Conservation (phyloP, 2,113 vertebrate species). For the Amblyopsis rosae region DNA sequence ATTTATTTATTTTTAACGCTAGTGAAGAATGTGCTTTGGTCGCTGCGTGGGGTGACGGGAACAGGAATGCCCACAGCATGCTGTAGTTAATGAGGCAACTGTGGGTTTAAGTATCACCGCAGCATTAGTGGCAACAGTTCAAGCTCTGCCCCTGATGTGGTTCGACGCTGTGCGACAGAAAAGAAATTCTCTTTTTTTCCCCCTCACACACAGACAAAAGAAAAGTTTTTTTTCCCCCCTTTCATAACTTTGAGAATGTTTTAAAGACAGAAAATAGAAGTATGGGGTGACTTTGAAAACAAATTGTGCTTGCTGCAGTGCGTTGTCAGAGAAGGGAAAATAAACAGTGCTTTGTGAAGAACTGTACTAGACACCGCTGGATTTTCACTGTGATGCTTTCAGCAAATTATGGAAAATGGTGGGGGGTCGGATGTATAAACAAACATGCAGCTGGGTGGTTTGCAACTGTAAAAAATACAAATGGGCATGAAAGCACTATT, state of each 20-base stretch:
- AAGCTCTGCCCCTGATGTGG: constrained; percentile 38
- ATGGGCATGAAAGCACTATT: background rate
- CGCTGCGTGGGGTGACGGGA: constrained; percentile 51
- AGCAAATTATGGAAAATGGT: constrained; percentile 5
- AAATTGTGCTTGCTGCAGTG: constrained; percentile 45
- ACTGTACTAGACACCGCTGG: background rate
- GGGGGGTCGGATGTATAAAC: background rate
- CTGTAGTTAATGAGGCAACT: constrained; percentile 65
- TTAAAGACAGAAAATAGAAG: constrained; percentile 20
- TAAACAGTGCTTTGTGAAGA: background rate
- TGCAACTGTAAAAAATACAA: background rate
- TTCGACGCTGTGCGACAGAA: constrained; percentile 32
- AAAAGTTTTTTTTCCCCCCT: constrained; percentile 10
- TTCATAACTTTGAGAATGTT: constrained; percentile 19
- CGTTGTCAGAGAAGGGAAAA: constrained; percentile 43
- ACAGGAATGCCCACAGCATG: constrained; percentile 46
- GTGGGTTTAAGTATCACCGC: constrained; percentile 34
- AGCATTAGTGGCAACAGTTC: constrained; percentile 35
- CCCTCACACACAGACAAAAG: background rate
- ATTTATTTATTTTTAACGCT: too few species aligned
- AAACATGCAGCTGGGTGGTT: background rate
- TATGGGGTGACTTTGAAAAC: constrained; percentile 4
- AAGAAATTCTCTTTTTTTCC: background rate
- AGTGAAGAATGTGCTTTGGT: constrained; percentile 22
- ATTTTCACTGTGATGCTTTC: constrained; percentile 22